A percentile compares a stretch with the other conserved stretches of the same genome.
These are phyloP conservation scores for Prosopocoilus inquinatus DNA, from an alignment of 2,888 invertebrate species.

Conservation along the genomic window DNA sequence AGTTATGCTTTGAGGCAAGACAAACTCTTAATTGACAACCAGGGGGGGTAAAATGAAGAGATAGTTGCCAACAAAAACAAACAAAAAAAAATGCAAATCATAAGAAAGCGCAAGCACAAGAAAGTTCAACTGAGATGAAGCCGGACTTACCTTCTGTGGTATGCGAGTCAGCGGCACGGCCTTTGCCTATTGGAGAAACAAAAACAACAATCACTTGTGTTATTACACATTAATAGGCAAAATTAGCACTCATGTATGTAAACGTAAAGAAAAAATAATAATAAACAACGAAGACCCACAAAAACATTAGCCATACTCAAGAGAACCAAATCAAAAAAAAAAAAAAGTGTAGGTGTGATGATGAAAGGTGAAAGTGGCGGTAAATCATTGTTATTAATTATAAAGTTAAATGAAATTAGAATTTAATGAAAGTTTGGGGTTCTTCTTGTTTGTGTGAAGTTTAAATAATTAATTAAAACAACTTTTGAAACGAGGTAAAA, in stretches of 20 bases:
- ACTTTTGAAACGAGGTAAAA: no score
- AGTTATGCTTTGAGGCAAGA: neutral
- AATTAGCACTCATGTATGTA: slow-evolving; percentile 1
- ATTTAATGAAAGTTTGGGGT: no score
- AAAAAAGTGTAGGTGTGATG: neutral
- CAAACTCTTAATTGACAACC: neutral
- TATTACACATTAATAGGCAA: slow-evolving; percentile 25
- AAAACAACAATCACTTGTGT: slow-evolving; percentile 28
- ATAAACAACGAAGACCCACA: neutral
- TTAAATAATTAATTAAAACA: no score
- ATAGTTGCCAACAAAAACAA: neutral
- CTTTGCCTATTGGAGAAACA: slow-evolving; percentile 62
- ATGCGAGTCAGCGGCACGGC: slow-evolving; percentile 66
- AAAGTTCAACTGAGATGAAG: slow-evolving; percentile 24
- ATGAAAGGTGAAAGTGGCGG: no score
- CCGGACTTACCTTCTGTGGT: slow-evolving; percentile 66
- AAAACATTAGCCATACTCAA: slow-evolving; percentile 1
- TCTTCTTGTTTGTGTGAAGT: no score
- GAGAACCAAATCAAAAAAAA: no score
- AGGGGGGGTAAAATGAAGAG: neutral
- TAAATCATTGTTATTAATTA: no score
- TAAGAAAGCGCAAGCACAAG: neutral
- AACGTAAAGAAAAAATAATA: neutral
- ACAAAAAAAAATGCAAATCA: slow-evolving; percentile 2
- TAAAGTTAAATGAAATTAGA: no score